A percentile compares a stretch with the other conserved stretches of the same genome.
Conservation (phyloP, 35 echinoderm and acorn worm genomes). For the Heliocidaris erythrogramma region DNA sequence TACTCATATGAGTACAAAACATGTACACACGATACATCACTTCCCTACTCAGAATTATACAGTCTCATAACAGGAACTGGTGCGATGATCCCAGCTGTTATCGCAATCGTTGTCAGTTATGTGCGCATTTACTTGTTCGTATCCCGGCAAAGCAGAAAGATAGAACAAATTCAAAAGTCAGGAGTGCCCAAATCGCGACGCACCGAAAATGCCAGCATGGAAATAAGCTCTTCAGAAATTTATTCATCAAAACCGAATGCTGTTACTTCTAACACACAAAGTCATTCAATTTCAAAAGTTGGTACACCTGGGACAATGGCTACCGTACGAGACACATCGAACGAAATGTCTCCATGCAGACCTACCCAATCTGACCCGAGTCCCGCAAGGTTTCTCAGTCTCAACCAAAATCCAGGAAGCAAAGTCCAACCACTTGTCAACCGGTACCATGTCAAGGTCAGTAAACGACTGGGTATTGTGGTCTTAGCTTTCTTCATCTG, state of each 20-base stretch:
- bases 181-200: neutral
- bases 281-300: neutral
- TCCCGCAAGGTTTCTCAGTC: neutral
- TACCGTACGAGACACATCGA: neutral
- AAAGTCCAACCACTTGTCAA: neutral
- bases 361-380: neutral
- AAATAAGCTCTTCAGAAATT: slow-evolving; percentile 2
- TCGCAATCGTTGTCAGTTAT: slow-evolving; percentile 9
- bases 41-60: slow-evolving; percentile 9
- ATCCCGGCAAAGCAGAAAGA: neutral
- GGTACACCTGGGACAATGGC: neutral
- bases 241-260: neutral
- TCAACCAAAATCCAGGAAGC: neutral
- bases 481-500: slow-evolving; percentile 51
- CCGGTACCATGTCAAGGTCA: slow-evolving; percentile 25
- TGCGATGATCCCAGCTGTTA: neutral
- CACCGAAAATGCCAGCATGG: neutral
- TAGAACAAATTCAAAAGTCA: neutral
- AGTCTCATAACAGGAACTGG: neutral
- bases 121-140: slow-evolving; percentile 19
- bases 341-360: neutral
- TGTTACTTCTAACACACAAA: neutral
- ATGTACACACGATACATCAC: slow-evolving; percentile 35
- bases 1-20: slow-evolving; percentile 21
- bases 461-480: slow-evolving; percentile 29